Evolutionary conservation across 1,140 invertebrate genomes (phyloP).

Genomic region (Drosophila orosa): DNA sequence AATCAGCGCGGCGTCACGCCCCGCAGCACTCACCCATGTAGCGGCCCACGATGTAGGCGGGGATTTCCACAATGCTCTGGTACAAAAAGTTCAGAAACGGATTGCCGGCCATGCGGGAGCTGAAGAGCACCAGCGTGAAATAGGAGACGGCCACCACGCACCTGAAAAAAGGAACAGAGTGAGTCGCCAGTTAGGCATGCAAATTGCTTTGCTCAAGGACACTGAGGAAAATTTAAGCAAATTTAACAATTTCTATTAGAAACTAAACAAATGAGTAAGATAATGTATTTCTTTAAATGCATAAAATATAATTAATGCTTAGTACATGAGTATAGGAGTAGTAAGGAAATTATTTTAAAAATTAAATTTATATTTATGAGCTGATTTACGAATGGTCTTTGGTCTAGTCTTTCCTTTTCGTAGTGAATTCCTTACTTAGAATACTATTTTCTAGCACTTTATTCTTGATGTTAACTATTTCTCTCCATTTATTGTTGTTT

Average conservation of each 20-base stretch:
- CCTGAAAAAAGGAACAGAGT: constrained; percentile 83
- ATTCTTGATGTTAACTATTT: background rate
- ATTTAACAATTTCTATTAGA: background rate
- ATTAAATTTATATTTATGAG: background rate
- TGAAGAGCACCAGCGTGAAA: constrained; percentile 87
- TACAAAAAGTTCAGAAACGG: constrained; percentile 89
- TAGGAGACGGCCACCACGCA: constrained; percentile 86
- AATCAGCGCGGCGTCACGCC: constrained; percentile 47
- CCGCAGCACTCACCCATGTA: constrained; percentile 78
- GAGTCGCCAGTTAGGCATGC: constrained; percentile 63
- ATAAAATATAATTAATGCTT: background rate
- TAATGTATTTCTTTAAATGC: background rate
- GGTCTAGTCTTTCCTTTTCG: background rate
- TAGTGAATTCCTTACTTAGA: background rate
- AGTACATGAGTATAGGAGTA: too few relatives aligned
- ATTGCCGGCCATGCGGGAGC: constrained; percentile 87
- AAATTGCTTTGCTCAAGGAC: constrained; percentile 54
- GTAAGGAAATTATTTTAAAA: background rate
- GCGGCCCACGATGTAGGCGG: constrained; percentile 85
- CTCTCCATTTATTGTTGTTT: background rate
- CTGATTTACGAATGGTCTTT: background rate
- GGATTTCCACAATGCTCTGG: constrained; percentile 87
- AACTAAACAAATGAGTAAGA: background rate
- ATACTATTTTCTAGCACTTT: background rate
- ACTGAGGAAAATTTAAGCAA: background rate